Conservation (phyloP, 2,888 invertebrate genomes). For the Spodoptera littoralis region DNA sequence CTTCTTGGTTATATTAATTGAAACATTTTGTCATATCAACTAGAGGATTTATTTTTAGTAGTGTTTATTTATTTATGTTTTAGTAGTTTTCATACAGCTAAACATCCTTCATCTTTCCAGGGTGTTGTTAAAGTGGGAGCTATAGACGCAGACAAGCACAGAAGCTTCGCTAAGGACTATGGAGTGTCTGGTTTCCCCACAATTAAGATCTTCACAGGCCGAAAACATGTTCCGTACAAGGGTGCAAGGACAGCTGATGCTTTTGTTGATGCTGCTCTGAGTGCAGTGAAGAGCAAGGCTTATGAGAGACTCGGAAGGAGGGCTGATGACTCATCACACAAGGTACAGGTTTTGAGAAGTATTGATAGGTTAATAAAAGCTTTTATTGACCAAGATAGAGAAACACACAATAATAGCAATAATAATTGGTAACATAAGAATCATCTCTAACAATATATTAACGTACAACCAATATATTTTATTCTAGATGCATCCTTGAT, state of each 20-base stretch:
- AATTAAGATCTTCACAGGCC: conserved; percentile 96
- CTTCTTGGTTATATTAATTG: too few relatives aligned
- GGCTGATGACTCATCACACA: conserved; percentile 72
- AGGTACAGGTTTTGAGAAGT: conserved; percentile 71
- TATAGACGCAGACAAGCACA: conserved; percentile 97
- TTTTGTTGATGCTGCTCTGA: conserved; percentile 95
- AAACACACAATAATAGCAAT: neutral
- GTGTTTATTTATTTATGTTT: too few relatives aligned
- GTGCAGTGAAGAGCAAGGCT: conserved; percentile 93
- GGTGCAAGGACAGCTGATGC: conserved; percentile 95
- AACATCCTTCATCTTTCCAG: conserved; percentile 74
- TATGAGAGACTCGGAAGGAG: conserved; percentile 91
- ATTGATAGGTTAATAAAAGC: conserved; percentile 35
- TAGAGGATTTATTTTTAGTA: too few relatives aligned
- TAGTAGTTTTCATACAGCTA: too few relatives aligned
- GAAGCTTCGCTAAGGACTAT: conserved; percentile 93
- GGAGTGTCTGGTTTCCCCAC: conserved; percentile 98
- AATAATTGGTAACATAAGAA: conserved; percentile 26
- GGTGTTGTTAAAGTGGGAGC: conserved; percentile 98
- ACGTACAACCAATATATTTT: neutral
- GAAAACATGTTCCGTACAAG: conserved; percentile 96
- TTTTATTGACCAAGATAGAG: conserved; percentile 13
- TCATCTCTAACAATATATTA: conserved; percentile 8
- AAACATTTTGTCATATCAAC: too few relatives aligned
- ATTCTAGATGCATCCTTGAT: too few relatives aligned